A percentile compares a stretch with the other conserved stretches of the same genome.
phyloP scores from a whole-genome alignment of 2,113 vertebrate species.

The Mastomys coucha region DNA sequence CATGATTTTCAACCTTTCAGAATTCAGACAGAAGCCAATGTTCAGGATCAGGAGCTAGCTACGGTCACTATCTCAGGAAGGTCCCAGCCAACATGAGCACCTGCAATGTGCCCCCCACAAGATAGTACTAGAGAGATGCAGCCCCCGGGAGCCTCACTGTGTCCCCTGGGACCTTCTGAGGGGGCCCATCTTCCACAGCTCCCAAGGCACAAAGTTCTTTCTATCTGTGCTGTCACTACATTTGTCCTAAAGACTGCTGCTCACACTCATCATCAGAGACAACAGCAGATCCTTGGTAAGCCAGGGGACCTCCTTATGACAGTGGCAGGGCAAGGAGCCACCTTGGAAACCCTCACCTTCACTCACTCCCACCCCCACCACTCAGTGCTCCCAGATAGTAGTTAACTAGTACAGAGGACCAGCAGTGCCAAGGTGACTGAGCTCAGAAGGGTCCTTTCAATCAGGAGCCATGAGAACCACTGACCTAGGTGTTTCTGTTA shows the following conservation, averaged over 20 bases:
- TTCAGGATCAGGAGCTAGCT: background rate
- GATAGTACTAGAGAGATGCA: background rate
- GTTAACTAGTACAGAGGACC: background rate
- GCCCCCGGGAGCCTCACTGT: accelerated
- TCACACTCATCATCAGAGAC: accelerated
- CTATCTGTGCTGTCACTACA: background rate
- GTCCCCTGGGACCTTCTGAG: background rate
- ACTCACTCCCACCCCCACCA: background rate
- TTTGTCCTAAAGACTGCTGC: background rate
- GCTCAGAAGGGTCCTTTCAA: background rate
- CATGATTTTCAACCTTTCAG: background rate
- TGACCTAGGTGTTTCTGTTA: background rate
- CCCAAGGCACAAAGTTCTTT: background rate
- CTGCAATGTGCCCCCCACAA: background rate
- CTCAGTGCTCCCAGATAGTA: background rate
- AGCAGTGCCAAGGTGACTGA: background rate
- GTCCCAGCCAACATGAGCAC: background rate
- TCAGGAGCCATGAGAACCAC: background rate
- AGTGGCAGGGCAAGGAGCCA: accelerated
- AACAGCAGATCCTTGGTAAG: accelerated
- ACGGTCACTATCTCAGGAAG: background rate
- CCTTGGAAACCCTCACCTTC: background rate
- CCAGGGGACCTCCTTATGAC: background rate
- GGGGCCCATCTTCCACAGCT: background rate
- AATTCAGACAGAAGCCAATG: background rate